phyloP scores from a whole-genome alignment of 2,888 invertebrate species.

The Cryptosula pallasiana region DNA sequence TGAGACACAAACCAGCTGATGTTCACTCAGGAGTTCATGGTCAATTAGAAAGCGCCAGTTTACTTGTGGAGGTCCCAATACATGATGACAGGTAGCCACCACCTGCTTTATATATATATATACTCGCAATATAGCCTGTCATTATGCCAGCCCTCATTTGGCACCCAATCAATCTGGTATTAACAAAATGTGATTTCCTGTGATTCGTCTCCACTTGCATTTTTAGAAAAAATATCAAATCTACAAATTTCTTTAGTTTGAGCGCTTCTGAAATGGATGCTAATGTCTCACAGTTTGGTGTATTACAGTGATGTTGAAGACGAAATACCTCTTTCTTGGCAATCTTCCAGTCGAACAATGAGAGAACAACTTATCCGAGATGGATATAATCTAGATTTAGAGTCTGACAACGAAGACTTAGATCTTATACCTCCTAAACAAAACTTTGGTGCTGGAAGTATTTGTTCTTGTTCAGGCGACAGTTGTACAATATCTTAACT shows the following conservation, averaged over 20 bases:
- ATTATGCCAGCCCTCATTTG: too few species aligned
- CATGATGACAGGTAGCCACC: constrained; percentile 6
- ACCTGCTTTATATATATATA: too few species aligned
- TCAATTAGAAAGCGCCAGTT: neutral
- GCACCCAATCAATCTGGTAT: too few species aligned
- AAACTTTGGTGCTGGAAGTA: constrained; percentile 30
- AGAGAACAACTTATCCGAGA: constrained; percentile 61
- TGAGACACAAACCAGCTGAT: neutral
- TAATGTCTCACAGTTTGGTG: too few species aligned
- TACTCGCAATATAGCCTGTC: too few species aligned
- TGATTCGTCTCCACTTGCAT: too few species aligned
- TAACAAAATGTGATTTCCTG: too few species aligned
- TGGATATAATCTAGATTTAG: constrained; percentile 60
- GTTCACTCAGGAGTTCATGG: neutral
- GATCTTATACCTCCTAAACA: constrained; percentile 56
- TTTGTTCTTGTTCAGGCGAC: constrained; percentile 4
- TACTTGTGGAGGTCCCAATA: constrained; percentile 3
- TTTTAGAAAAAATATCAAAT: too few species aligned
- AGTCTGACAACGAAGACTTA: constrained; percentile 58
- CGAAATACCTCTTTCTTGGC: constrained; percentile 53
- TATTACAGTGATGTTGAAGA: constrained; percentile 51
- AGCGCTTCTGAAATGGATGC: too few species aligned
- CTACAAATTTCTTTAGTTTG: too few species aligned
- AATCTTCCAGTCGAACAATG: constrained; percentile 56
- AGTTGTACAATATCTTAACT: neutral